Conservation (phyloP, 2,113 vertebrate genomes). For the Trinectes maculatus region DNA sequence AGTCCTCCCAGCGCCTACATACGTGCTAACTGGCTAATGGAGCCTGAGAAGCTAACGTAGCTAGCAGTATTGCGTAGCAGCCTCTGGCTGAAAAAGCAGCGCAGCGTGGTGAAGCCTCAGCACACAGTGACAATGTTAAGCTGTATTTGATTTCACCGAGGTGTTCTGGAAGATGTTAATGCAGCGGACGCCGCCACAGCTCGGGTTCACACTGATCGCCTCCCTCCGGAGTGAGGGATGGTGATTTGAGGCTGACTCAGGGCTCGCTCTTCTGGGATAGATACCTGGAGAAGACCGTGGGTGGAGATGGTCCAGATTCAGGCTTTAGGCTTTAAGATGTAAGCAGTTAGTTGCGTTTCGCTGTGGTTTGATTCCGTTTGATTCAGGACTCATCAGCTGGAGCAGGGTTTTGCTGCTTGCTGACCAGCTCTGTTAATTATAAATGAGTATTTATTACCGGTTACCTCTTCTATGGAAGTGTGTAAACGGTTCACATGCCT, state of each 20-base stretch:
- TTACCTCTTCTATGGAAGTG: too few species aligned
- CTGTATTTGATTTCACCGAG: not conserved
- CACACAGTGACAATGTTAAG: too few species aligned
- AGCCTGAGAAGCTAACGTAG: slow-evolving; percentile 42
- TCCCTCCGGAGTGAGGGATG: not conserved
- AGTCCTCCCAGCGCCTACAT: not conserved
- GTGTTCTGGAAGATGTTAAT: not conserved
- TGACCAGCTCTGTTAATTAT: too few species aligned
- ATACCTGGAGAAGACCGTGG: slow-evolving; percentile 13
- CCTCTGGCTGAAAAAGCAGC: slow-evolving; percentile 6
- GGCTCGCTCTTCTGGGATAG: slow-evolving; percentile 11
- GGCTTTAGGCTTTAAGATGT: not conserved
- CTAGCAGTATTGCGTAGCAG: slow-evolving; percentile 65
- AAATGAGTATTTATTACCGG: too few species aligned
- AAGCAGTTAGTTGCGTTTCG: too few species aligned
- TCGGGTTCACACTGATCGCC: not conserved
- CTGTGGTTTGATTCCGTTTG: too few species aligned
- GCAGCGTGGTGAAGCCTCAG: not conserved
- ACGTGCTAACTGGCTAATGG: slow-evolving; percentile 60
- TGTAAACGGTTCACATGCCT: too few species aligned
- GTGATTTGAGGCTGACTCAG: slow-evolving; percentile 20
- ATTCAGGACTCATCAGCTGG: too few species aligned
- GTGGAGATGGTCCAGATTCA: not conserved
- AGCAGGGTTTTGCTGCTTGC: too few species aligned
- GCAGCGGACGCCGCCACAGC: not conserved